Evolutionary conservation across 2,888 invertebrate species (phyloP), one percentile per base, ranked within the genome.

Genomic region (Electrophaes corylata): DNA sequence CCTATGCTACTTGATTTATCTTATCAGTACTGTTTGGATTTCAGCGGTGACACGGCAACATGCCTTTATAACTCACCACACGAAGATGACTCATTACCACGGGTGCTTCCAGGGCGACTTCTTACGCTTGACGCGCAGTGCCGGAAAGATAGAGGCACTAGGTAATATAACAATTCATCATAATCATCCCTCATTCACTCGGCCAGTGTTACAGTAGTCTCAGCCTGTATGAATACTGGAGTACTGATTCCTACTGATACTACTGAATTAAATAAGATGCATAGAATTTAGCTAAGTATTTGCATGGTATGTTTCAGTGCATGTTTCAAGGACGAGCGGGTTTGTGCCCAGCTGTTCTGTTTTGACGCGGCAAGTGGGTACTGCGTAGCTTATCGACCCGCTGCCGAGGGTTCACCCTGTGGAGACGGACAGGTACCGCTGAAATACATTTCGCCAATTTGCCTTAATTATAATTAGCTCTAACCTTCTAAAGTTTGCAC

Each of bases 301-400:
- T n/a, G n/a, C n/a, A n/a, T n/a, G n/a, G 29, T 29, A 6, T 29
- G 29, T 40, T 92, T 48, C 92, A 97, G 98, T 65, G 94, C 94
- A 58, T 94, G 94, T 79, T 94, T 94, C 83, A 98, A 98, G 93
- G 98, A 98, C 82, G 98, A 98, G 87, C 94, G 98, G 39, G 98
- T 98, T 20, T 98, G 98, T 83, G 97, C 98, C 26, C 98, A 98
- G 90, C 92, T 98, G 67, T 98, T 98, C 92, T 98, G 98, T 83
- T 98, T 98, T 84, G 98, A 98, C 88, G 96, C 98, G 35, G 96
- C 96, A 61, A 98, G 98, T 70, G 98, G 98, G 20, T 98, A 98
- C 89, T 98, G 98, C 88, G 98, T 98, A 60, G 98, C 98, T 57
- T 98, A 98, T 91, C 93, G 98, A 72, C 98, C 98, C 12, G 98